Evolutionary conservation across 2,797 vertebrate genomes (phyloP).

Genomic region (Distichodus sexfasciatus): DNA sequence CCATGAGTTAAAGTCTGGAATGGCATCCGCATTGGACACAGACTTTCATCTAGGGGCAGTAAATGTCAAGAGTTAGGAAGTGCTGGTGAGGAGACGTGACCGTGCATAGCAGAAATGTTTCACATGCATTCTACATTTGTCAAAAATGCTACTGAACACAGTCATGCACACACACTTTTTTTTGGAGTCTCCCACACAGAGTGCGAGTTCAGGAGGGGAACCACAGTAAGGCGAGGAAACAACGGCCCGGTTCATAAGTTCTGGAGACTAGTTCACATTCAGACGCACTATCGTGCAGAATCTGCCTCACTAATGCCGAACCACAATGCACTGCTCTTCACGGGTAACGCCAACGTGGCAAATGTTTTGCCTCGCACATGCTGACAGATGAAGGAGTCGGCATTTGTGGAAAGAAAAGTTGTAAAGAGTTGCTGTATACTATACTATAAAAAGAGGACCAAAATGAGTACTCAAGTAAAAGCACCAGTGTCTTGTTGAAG

Average conservation of each 20-base stretch:
- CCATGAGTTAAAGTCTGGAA: slow-evolving; percentile 19
- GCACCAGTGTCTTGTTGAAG: no score
- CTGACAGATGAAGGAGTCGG: no score
- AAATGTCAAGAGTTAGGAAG: slow-evolving; percentile 40
- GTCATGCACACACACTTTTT: slow-evolving; percentile 15
- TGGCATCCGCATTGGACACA: slow-evolving; percentile 2
- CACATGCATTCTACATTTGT: slow-evolving; percentile 35
- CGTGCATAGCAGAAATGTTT: slow-evolving; percentile 31
- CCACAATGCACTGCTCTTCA: not conserved
- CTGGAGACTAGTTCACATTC: slow-evolving; percentile 20
- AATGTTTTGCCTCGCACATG: no score
- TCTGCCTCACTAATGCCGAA: slow-evolving; percentile 18
- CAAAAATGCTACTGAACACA: slow-evolving; percentile 23
- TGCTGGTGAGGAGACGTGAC: slow-evolving; percentile 24
- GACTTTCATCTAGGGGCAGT: slow-evolving; percentile 31
- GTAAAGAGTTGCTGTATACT: no score
- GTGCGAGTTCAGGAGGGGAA: slow-evolving; percentile 1
- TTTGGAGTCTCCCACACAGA: slow-evolving; percentile 30
- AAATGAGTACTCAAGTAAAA: no score
- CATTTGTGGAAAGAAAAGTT: no score
- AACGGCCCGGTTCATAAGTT: slow-evolving; percentile 11
- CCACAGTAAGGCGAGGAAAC: slow-evolving; percentile 4
- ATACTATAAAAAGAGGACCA: no score
- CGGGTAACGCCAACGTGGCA: not conserved
- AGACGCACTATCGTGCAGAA: slow-evolving; percentile 2